These are phyloP conservation scores for Orycteropus afer DNA, from an alignment of 2,113 vertebrate genomes.

Conservation along the genomic window DNA sequence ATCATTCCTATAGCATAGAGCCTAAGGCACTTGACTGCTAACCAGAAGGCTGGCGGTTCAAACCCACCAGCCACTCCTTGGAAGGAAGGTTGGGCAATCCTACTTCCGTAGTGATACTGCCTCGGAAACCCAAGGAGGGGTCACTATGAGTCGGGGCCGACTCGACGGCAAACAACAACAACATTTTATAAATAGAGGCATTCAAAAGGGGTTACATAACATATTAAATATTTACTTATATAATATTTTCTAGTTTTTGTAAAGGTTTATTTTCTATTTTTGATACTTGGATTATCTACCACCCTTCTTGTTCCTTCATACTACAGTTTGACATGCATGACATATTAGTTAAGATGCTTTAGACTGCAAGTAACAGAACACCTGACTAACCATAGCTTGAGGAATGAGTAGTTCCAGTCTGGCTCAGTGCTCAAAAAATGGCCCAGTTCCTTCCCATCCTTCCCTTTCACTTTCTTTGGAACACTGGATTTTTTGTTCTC, in stretches of 20 bases:
- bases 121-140: too few species aligned
- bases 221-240: not conserved
- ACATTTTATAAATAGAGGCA: constrained; percentile 33
- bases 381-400: not conserved
- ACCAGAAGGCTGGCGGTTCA: too few species aligned
- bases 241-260: not conserved
- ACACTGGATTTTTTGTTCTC: not conserved
- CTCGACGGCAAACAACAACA: too few species aligned
- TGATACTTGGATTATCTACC: not conserved
- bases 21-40: too few species aligned
- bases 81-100: too few species aligned
- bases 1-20: too few species aligned
- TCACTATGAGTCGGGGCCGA: too few species aligned
- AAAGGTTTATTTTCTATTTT: constrained; percentile 39
- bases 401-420: not conserved
- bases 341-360: not conserved
- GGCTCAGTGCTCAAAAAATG: not conserved
- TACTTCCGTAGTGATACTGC: too few species aligned
- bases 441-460: not conserved
- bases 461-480: not conserved
- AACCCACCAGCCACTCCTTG: too few species aligned
- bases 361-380: not conserved
- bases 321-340: not conserved
- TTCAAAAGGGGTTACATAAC: not conserved
- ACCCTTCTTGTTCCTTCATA: not conserved